Percentiles rank a stretch among this genome's conserved stretches.
These are phyloP conservation scores for Coilia nasus DNA, from an alignment of 2,797 vertebrate species.

Conservation along the genomic window DNA sequence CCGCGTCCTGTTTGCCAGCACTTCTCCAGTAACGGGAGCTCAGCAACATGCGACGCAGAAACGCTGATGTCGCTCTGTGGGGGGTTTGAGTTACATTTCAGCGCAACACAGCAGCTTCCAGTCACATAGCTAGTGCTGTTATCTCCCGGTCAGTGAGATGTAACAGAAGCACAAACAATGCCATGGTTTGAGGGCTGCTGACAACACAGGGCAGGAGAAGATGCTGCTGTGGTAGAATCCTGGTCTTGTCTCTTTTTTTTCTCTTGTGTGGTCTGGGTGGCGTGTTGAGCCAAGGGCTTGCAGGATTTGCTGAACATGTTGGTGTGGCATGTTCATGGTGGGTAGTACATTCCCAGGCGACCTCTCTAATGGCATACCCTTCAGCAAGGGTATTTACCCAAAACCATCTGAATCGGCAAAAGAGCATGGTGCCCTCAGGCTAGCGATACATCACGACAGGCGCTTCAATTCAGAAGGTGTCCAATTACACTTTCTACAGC, in stretches of 20 bases:
- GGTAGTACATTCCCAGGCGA: conserved; percentile 35
- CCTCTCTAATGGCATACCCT: conserved; percentile 43
- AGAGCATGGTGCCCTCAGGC: conserved; percentile 34
- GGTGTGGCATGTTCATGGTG: conserved; percentile 14
- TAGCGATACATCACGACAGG: conserved; percentile 41
- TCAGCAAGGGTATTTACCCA: conserved; percentile 44
- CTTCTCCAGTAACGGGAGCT: conserved; percentile 23
- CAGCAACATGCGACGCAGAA: neutral
- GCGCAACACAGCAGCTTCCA: neutral
- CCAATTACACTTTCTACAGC: conserved; percentile 29
- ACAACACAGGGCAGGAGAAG: neutral
- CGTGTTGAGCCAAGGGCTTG: conserved; percentile 9
- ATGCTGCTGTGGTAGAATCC: neutral
- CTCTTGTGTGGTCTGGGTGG: neutral
- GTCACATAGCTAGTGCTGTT: neutral
- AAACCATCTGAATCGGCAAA: conserved; percentile 44
- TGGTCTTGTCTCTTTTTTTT: neutral
- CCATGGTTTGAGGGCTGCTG: neutral
- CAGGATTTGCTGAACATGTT: conserved; percentile 44
- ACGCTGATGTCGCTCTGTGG: conserved; percentile 13
- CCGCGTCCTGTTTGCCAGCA: conserved; percentile 29
- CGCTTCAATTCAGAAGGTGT: conserved; percentile 43
- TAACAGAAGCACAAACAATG: neutral
- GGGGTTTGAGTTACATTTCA: conserved; percentile 42
- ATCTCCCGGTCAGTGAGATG: neutral